Evolutionary conservation across 1,140 invertebrate species (phyloP), one percentile per base, ranked within the genome.

Genomic region (Calephelis nemesis): DNA sequence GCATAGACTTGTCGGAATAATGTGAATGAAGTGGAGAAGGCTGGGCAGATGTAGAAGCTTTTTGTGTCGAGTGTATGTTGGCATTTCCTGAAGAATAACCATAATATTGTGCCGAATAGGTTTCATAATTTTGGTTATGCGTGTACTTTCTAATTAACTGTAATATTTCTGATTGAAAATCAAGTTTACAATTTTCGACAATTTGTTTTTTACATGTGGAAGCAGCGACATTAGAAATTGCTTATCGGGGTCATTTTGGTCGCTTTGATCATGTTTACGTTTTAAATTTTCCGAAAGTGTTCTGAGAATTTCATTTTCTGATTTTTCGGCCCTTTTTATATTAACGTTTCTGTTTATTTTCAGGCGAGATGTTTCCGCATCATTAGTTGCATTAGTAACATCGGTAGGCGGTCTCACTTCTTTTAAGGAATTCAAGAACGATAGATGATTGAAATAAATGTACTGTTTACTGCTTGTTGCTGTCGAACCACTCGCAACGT

Each of bases 231-330:
- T 30, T 47, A 65, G 47, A 65, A 69, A 72, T 72, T 69, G 67
- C 60, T 69, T 69, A 69, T 72, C 71, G 63, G 71, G 71, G 64
- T 72, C 67, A 67, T 72, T 72, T 72, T 68, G 63, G 67, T 72
- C 63, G 47, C 67, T 58, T 72, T 65, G 49, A 73, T 67, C 71
- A 70, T 70, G 65, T 73, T 73, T 70, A 65, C 68, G 68, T 73
- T 70, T 73, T 73, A 70, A 67, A 70, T 67, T 73, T 69, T 65
- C 52, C 67, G 70, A 68, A 72, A 72, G 70, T 67, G 60, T 65
- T 65, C 48, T 50, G 63, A 50, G 63, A 50, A 65, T 65, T 65
- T 65, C 47, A 52, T 65, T 65, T 65, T 65, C 48, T 65, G 63
- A 50, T 65, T 65, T 65, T 65, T 65, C 63, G 30, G 48, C 30